These are phyloP conservation scores for Epicauta chinensis DNA, from an alignment of 1,140 invertebrate genomes.

Conservation along the genomic window DNA sequence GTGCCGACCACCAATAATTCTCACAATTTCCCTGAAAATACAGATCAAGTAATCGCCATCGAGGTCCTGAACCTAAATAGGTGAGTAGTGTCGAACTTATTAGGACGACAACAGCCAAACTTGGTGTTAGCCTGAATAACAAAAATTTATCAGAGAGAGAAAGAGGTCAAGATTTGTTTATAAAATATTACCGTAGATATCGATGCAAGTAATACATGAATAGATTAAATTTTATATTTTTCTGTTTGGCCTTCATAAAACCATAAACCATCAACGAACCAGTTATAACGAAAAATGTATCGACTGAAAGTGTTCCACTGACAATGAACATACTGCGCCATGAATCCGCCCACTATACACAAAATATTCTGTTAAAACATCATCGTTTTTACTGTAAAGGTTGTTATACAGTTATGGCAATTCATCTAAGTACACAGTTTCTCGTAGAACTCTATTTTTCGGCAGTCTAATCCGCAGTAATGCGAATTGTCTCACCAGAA, in stretches of 20 bases:
- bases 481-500: too few relatives aligned
- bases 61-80: constrained; percentile 53
- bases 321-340: constrained; percentile 38
- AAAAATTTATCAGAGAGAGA: background rate
- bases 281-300: constrained; percentile 53
- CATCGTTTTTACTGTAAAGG: too few relatives aligned
- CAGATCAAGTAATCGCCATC: constrained; percentile 37
- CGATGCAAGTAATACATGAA: constrained; percentile 28
- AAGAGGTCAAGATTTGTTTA: too few relatives aligned
- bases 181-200: constrained; percentile 23
- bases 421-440: too few relatives aligned
- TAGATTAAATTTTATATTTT: constrained; percentile 35
- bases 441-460: too few relatives aligned
- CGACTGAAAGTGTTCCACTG: constrained; percentile 46
- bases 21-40: constrained; percentile 39
- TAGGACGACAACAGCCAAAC: constrained; percentile 50
- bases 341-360: constrained; percentile 37
- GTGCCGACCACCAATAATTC: constrained; percentile 49
- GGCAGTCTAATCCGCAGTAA: too few relatives aligned
- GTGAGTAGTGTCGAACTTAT: constrained; percentile 49
- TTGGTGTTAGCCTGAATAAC: constrained; percentile 53
- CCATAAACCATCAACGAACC: constrained; percentile 51
- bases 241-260: constrained; percentile 46
- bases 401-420: too few relatives aligned
- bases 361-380: constrained; percentile 20